Base-by-base conservation (phyloP, 2,888 invertebrate genomes). In the Amphimallon solstitiale region DNA sequence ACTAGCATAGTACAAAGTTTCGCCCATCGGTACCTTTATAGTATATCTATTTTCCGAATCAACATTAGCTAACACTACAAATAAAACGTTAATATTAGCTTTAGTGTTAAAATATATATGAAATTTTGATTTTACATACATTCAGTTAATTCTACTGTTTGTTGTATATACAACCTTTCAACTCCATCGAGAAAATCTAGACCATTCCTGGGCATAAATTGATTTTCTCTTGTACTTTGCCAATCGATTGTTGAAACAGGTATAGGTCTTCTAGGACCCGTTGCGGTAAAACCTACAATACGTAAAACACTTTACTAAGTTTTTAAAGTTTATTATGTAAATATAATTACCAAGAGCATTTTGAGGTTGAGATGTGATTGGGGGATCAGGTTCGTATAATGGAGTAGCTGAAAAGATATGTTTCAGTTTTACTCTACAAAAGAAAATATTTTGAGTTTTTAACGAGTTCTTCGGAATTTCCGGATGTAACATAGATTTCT, bases 101-200 rank as follows among this genome's bases (percentile, higher is more conserved):
- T 14, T 23, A 45, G 9, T 21, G 12, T 43, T 29, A 66, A 43
- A 66, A 6, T 5, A 29, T 2, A 19, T n/a, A 45, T 43, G 19
- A 19, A n/a, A 7, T 5, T 12, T 45, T 19, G 3, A 17, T 23
- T 10, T n/a, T 21, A 5, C 88, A 82, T 82, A 92, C 92, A 81
- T 79, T 92, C 91, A 77, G 88, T 86, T 7, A 93, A 81, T 78
- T 94, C 93, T 45, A 93, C 89, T 43, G 93, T 91, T 81, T 93
- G 93, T 77, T 93, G 92, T 64, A 93, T 90, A 70, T 89, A 86
- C 2, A 92, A 81, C 49, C 88, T 89, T 63, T 89, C 86, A 51
- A 89, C 86, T 19, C 90, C 90, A 54, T 86, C 85, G 45, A 93
- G 85, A 78, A 92, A 90, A 77, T 91, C 91, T 68, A 91, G 84